These are phyloP conservation scores for Bombus cullumanus DNA, from an alignment of 1,140 invertebrate species.

Conservation along the genomic window DNA sequence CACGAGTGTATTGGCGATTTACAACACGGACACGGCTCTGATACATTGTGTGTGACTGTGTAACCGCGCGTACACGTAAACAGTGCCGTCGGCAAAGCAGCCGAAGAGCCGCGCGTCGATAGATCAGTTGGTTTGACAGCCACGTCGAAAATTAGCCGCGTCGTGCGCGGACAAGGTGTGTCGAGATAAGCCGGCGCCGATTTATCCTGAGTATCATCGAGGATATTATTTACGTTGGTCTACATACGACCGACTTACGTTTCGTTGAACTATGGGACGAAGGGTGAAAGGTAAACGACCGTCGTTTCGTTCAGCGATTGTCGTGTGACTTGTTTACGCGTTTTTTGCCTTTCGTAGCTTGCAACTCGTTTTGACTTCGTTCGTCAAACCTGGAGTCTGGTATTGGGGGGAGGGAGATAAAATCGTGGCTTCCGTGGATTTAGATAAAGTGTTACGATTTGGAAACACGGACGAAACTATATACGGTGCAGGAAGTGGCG, in stretches of 20 bases:
- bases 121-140: neutral
- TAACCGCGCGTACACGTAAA: slow-evolving; percentile 1
- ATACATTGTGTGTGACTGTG: neutral
- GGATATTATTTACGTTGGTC: neutral
- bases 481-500: slow-evolving; percentile 60
- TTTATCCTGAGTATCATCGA: neutral
- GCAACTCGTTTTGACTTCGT: neutral
- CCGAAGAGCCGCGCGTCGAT: neutral
- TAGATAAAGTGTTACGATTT: neutral
- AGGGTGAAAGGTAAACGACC: slow-evolving; percentile 8
- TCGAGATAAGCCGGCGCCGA: neutral
- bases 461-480: neutral
- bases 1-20: neutral
- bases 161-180: slow-evolving; percentile 9
- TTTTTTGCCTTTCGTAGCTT: neutral
- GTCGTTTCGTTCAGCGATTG: too few relatives aligned
- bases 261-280: neutral
- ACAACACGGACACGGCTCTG: neutral
- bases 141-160: slow-evolving; percentile 1
- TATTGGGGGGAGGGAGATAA: neutral
- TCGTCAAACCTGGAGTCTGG: neutral
- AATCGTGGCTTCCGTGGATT: neutral
- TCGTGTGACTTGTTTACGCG: neutral
- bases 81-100: neutral
- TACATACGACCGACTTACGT: too few relatives aligned